These are phyloP conservation scores for Hirtodrosophila cameraria DNA, from an alignment of 2,888 invertebrate species.

Conservation along the genomic window DNA sequence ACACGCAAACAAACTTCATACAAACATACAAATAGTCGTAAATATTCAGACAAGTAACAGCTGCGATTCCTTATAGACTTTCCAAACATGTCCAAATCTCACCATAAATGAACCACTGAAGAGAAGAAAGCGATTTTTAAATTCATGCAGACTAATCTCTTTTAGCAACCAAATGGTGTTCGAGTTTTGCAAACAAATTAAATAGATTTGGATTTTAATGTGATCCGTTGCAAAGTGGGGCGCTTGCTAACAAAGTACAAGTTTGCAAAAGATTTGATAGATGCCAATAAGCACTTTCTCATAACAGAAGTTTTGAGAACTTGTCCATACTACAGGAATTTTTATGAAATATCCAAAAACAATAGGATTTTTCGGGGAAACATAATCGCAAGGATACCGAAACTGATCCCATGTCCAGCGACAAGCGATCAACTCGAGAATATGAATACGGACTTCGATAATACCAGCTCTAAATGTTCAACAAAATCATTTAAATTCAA, in stretches of 20 bases:
- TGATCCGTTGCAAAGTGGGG: slow-evolving; percentile 11
- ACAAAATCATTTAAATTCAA: background rate
- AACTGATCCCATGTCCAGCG: background rate
- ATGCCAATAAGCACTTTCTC: background rate
- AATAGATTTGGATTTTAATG: fast-evolving
- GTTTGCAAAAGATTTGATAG: background rate
- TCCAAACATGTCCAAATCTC: too few relatives aligned
- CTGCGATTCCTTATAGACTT: too few relatives aligned
- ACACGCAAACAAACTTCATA: too few relatives aligned
- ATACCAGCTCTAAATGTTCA: background rate
- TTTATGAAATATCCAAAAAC: slow-evolving; percentile 4
- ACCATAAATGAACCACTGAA: background rate
- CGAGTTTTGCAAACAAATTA: slow-evolving; percentile 7
- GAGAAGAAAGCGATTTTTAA: background rate
- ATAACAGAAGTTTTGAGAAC: background rate
- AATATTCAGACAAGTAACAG: too few relatives aligned
- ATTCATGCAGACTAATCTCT: background rate
- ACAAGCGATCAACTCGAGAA: background rate
- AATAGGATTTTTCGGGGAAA: background rate
- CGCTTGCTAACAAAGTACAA: background rate
- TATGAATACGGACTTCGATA: background rate
- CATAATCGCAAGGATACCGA: background rate
- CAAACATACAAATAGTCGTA: too few relatives aligned
- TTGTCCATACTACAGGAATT: slow-evolving; percentile 7
- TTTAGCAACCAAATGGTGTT: background rate